phyloP scores from a whole-genome alignment of 2,888 invertebrate species.

The Caenorhabditis sp. region DNA sequence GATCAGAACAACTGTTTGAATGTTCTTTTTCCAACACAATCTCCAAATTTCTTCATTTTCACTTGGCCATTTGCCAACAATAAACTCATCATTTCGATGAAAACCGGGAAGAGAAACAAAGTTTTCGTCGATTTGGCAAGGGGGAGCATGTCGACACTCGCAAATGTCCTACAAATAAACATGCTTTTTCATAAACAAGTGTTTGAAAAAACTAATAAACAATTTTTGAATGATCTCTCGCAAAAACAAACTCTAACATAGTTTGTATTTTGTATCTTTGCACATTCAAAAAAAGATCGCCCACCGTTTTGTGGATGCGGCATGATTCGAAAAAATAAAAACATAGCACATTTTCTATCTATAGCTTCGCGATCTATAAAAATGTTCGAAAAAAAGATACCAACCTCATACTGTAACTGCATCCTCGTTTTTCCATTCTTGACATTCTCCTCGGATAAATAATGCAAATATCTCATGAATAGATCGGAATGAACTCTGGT shows the following conservation, averaged over 20 bases:
- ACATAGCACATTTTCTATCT: no score
- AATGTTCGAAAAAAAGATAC: not conserved
- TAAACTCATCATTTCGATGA: slow-evolving; percentile 67
- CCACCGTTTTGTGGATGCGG: no score
- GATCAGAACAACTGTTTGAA: slow-evolving; percentile 51
- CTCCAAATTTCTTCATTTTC: slow-evolving; percentile 63
- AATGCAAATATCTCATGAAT: slow-evolving; percentile 58
- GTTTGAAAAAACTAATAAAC: no score
- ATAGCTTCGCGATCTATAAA: not conserved
- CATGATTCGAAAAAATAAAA: no score
- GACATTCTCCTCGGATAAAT: slow-evolving; percentile 51
- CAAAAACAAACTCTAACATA: no score
- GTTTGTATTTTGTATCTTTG: no score
- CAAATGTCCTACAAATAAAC: slow-evolving; percentile 55
- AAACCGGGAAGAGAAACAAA: slow-evolving; percentile 60
- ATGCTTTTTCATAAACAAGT: no score
- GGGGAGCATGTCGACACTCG: slow-evolving; percentile 55
- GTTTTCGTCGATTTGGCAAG: slow-evolving; percentile 42
- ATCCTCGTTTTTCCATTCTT: slow-evolving; percentile 59
- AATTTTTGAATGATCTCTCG: no score
- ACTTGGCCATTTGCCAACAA: slow-evolving; percentile 57
- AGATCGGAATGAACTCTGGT: slow-evolving; percentile 77
- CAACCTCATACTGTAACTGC: slow-evolving; percentile 64
- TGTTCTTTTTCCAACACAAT: slow-evolving; percentile 59
- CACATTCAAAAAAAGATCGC: no score